Conservation (phyloP, 2,888 invertebrate genomes). For the Plusia festucae region DNA sequence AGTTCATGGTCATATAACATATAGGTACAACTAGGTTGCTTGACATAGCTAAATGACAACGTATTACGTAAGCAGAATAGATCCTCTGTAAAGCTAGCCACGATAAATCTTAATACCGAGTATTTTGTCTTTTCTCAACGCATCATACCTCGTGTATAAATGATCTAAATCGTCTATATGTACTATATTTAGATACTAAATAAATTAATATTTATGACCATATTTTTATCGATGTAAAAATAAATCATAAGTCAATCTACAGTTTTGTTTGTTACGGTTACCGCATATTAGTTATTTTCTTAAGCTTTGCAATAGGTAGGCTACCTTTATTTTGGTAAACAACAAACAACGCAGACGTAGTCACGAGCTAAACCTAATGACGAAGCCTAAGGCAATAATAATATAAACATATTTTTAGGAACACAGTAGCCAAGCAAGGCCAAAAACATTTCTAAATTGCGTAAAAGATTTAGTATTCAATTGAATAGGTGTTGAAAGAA, state of each 20-base stretch:
- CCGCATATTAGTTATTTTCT: no score
- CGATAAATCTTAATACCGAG: not conserved
- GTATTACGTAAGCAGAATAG: not conserved
- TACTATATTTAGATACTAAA: no score
- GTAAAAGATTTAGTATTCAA: not conserved
- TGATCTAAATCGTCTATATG: not conserved
- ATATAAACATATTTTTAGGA: not conserved
- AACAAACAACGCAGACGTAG: no score
- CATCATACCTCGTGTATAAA: not conserved
- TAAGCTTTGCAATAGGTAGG: no score
- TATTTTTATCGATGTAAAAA: no score
- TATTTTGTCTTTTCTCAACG: no score
- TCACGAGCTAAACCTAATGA: no score
- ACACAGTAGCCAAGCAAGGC: not conserved
- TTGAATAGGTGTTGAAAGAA: not conserved
- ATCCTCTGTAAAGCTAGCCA: not conserved
- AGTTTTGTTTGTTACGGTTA: no score
- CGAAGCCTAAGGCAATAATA: no score
- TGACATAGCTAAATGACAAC: not conserved
- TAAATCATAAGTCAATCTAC: no score
- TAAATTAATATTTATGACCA: no score
- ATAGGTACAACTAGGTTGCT: not conserved
- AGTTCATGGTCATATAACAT: constrained; percentile 1
- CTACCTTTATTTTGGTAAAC: no score
- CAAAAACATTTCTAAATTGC: not conserved